Conservation (phyloP, 2,797 vertebrate genomes). For the Cyprinella venusta region DNA sequence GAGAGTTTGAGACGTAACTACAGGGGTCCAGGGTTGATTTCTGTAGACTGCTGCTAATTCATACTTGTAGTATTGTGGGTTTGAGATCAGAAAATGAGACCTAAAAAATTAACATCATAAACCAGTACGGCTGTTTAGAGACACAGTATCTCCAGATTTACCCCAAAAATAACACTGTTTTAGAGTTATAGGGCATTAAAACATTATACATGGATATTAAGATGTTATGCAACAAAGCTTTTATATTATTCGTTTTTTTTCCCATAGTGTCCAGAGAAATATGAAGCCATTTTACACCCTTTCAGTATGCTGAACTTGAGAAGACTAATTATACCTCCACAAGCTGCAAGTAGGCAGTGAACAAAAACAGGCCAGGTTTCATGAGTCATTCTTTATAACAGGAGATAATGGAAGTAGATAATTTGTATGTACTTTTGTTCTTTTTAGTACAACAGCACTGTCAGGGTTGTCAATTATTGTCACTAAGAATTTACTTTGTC, state of each 20-base stretch:
- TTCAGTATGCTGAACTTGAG: conserved; percentile 1
- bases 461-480: background rate
- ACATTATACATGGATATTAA: background rate
- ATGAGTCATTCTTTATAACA: background rate
- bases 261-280: background rate
- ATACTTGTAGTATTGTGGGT: background rate
- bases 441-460: background rate
- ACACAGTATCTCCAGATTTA: background rate
- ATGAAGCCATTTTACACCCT: conserved; percentile 25
- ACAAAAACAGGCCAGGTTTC: background rate
- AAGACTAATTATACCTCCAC: conserved; percentile 5
- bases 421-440: background rate
- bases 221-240: conserved; percentile 14
- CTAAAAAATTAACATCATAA: background rate
- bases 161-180: background rate
- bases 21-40: background rate
- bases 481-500: background rate
- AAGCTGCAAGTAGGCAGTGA: background rate
- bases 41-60: background rate
- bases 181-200: conserved; percentile 7
- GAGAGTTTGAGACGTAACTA: background rate
- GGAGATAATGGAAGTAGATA: background rate
- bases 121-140: background rate
- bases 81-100: background rate
- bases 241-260: conserved; percentile 9